A percentile compares a stretch with the other conserved stretches of the same genome.
Evolutionary conservation across 2,113 vertebrate species (phyloP).

Genomic region (Rhynchopsitta pachyrhyncha): DNA sequence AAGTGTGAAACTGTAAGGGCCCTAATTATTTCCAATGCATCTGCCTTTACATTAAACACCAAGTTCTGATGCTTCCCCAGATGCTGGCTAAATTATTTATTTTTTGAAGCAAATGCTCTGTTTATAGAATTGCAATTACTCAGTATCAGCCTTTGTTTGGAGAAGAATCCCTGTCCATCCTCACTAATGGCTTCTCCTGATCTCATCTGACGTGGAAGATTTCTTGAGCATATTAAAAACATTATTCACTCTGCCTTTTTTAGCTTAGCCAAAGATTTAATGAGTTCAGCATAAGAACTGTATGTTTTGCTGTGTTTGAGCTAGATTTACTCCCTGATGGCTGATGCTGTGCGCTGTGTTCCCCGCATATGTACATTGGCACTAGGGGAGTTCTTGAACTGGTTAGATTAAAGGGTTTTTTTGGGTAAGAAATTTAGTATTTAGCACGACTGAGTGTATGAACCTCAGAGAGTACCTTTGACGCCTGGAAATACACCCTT

Average conservation of each 20-base stretch:
- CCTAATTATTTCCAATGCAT: constrained; percentile 7
- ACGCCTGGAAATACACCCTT: background rate
- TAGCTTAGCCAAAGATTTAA: constrained; percentile 21
- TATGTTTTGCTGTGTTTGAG: background rate
- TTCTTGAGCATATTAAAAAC: constrained; percentile 33
- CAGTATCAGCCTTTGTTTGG: background rate
- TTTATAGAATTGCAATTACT: constrained; percentile 37
- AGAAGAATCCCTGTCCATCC: background rate
- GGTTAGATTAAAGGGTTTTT: background rate
- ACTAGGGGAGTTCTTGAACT: background rate
- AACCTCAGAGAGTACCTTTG: background rate
- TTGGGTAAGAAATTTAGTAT: background rate
- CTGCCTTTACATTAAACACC: background rate
- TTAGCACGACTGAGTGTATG: background rate
- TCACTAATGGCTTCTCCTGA: constrained; percentile 26
- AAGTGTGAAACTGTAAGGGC: background rate
- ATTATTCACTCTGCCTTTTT: constrained; percentile 40
- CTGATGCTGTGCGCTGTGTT: background rate
- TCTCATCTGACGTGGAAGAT: background rate
- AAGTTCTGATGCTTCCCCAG: background rate
- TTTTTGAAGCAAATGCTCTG: background rate
- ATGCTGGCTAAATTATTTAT: background rate
- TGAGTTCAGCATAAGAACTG: background rate
- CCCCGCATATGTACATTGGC: background rate
- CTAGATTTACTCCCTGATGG: background rate